Percentiles rank a stretch among this genome's conserved stretches.
phyloP scores from a whole-genome alignment of 92 coral and sea anemone species.

The Siderastrea radians region DNA sequence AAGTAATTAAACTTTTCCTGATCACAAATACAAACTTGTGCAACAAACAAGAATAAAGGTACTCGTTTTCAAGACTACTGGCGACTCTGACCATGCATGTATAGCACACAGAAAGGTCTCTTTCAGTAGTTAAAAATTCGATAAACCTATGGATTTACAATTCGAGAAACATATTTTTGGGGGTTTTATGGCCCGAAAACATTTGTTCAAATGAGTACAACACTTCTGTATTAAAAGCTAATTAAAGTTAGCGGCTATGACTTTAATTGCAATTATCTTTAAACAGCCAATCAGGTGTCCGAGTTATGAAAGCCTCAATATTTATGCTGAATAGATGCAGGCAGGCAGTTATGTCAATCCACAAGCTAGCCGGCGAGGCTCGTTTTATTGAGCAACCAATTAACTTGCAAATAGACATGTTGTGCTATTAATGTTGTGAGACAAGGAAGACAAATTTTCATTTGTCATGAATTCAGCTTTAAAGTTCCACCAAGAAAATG shows the following conservation, averaged over 20 bases:
- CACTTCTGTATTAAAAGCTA: neutral
- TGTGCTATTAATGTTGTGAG: neutral
- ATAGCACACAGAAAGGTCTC: too few relatives aligned
- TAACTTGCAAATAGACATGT: neutral
- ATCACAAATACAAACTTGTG: neutral
- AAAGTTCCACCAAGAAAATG: neutral
- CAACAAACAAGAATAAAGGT: neutral
- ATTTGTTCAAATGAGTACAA: neutral
- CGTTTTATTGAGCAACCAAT: neutral
- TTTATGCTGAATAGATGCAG: neutral
- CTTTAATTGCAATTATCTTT: conserved; percentile 15
- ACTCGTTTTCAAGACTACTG: too few relatives aligned
- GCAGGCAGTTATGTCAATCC: neutral
- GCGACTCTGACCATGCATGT: too few relatives aligned
- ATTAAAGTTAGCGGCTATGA: neutral
- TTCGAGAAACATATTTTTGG: too few relatives aligned
- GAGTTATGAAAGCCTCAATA: neutral
- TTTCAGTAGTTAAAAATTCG: too few relatives aligned
- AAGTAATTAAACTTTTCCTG: neutral
- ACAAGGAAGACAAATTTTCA: neutral
- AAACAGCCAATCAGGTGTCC: neutral
- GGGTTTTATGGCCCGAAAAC: too few relatives aligned
- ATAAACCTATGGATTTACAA: too few relatives aligned
- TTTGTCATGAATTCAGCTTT: conserved; percentile 11
- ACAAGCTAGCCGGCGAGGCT: neutral